Evolutionary conservation across 2,888 invertebrate species (phyloP).

Genomic region (Drosophila paracracens): DNA sequence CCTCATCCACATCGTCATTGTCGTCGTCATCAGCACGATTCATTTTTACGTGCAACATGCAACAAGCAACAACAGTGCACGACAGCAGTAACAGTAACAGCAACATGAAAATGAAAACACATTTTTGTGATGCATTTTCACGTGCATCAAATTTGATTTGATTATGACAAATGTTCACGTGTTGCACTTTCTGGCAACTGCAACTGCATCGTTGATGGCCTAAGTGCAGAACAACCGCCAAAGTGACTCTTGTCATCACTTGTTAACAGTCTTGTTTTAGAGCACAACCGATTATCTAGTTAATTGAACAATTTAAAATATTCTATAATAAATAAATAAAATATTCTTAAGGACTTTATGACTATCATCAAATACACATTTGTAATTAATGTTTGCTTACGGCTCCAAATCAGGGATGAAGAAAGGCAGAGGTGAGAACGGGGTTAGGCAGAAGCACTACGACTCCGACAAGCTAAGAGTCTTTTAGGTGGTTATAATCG

Average conservation of each 20-base stretch:
- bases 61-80: constrained; percentile 19
- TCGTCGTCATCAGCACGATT: constrained; percentile 46
- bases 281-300: neutral
- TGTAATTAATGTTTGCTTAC: neutral
- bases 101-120: constrained; percentile 42
- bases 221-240: constrained; percentile 12
- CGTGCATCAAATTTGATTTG: constrained; percentile 58
- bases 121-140: constrained; percentile 45
- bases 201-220: constrained; percentile 8
- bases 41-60: constrained; percentile 42
- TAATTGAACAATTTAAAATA: neutral
- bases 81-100: constrained; percentile 9
- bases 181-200: constrained; percentile 45
- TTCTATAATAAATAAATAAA: neutral
- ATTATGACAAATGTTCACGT: constrained; percentile 61
- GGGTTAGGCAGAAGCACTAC: too few relatives aligned
- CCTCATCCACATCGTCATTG: constrained; percentile 24
- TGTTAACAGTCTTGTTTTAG: constrained; percentile 1
- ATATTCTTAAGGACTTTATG: neutral
- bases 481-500: too few relatives aligned
- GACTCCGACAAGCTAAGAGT: too few relatives aligned
- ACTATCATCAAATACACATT: neutral
- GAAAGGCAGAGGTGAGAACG: too few relatives aligned
- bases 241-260: constrained; percentile 20
- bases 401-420: too few relatives aligned